A percentile compares a stretch with the other conserved stretches of the same genome.
Conservation (phyloP, 2,797 vertebrate genomes). For the Halcyon leucocephala region DNA sequence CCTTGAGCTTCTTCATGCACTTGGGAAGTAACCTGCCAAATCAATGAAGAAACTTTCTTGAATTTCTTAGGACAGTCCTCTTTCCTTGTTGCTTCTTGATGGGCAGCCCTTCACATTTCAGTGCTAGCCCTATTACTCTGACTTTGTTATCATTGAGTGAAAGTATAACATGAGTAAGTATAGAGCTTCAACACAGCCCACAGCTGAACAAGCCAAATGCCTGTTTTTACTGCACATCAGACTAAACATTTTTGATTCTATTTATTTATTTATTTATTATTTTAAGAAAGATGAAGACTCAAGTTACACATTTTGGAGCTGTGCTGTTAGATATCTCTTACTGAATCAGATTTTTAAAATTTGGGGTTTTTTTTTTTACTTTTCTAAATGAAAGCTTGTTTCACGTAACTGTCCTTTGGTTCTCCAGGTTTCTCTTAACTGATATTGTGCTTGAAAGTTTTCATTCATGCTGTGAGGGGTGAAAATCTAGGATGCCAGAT, state of each 20-base stretch:
- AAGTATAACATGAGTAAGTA: constrained; percentile 50
- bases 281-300: constrained; percentile 45
- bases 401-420: background rate
- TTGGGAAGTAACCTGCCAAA: constrained; percentile 2
- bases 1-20: background rate
- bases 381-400: background rate
- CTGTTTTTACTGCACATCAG: constrained; percentile 71
- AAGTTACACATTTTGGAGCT: constrained; percentile 58
- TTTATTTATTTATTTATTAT: background rate
- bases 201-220: constrained; percentile 63
- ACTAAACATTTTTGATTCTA: constrained; percentile 47
- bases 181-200: constrained; percentile 44
- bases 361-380: no score
- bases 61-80: background rate
- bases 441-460: background rate
- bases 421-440: background rate
- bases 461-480: background rate
- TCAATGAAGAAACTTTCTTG: background rate
- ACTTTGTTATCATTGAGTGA: constrained; percentile 52
- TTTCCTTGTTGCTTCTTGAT: background rate
- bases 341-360: background rate
- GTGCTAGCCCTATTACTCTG: background rate
- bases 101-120: background rate
- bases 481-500: background rate
- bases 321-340: constrained; percentile 29